Evolutionary conservation across 2,888 invertebrate genomes (phyloP), one percentile per base, ranked within the genome.

Genomic region (Nomada ruficornis): DNA sequence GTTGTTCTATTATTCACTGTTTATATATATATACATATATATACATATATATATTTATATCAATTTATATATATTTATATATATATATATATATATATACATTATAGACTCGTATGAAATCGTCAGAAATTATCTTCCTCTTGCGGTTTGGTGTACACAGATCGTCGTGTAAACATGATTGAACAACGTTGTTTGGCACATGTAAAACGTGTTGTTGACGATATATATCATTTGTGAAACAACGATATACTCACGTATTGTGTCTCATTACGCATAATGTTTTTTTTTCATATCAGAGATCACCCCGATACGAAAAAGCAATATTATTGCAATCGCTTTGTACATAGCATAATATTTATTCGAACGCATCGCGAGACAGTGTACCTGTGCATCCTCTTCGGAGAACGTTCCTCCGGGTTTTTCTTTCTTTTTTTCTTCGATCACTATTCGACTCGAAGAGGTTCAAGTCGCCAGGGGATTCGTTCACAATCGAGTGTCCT

Each of bases 281-380:
- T 47, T 11, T n/a, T 44, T 57, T n/a, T 18, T 47, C 65, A 47
- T 18, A 44, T 13, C 23, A 57, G 29, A 57, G 52, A 29, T 29
- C 52, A 57, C 50, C 13, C 42, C 65, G 47, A 47, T 47, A 63
- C 29, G 62, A 13, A 26, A 64, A 80, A 82, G 83, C 80, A 82
- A 79, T 86, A 81, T 15, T n/a, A 7, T 50, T n/a, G 15, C 29
- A 80, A 84, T 86, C 72, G 84, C 75, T 84, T 84, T 89, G 90
- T 89, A 89, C 79, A 89, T 87, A 88, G 78, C 84, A 83, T 88
- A 83, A 80, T 89, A 90, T 90, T 90, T 90, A 89, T 90, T 89
- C 85, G 82, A 87, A 78, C 84, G 89, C 79, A 85, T 64, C 74
- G 73, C 75, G 78, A 84, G 86, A 82, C 77, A 78, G 23, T 57